These are phyloP conservation scores for Pleuronectes platessa DNA, from an alignment of 2,113 vertebrate species.

Conservation along the genomic window DNA sequence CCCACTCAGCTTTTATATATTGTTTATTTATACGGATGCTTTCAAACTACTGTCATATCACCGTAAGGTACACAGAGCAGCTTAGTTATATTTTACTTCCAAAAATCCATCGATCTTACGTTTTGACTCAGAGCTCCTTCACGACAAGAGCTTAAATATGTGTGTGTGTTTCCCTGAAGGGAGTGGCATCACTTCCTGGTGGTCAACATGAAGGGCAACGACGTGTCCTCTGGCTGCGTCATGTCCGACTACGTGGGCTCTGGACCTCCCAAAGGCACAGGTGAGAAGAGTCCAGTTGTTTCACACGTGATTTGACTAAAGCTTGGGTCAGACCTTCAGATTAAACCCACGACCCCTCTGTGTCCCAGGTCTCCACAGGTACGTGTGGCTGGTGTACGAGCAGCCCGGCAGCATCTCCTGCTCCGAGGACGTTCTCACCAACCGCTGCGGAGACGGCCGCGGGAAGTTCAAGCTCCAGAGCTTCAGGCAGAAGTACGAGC, in stretches of 20 bases:
- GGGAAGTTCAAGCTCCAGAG: conserved; percentile 89
- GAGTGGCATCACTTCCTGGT: conserved; percentile 98
- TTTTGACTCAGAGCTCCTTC: too few species aligned
- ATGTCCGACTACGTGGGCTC: conserved; percentile 94
- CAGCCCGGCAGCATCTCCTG: conserved; percentile 86
- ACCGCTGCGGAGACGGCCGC: conserved; percentile 89
- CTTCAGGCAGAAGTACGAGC: conserved; percentile 91
- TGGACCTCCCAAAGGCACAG: conserved; percentile 92
- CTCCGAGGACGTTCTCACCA: conserved; percentile 86
- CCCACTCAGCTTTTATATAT: too few species aligned
- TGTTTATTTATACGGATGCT: too few species aligned
- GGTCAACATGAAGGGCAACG: conserved; percentile 95
- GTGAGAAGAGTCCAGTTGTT: conserved; percentile 68
- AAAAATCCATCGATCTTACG: too few species aligned
- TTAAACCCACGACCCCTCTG: neutral
- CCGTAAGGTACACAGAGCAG: too few species aligned
- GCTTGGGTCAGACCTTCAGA: too few species aligned
- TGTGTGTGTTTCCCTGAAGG: conserved; percentile 65
- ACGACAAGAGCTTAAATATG: too few species aligned
- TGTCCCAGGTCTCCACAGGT: conserved; percentile 90
- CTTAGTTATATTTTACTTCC: too few species aligned
- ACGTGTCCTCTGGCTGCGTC: conserved; percentile 86
- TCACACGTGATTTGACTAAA: too few species aligned
- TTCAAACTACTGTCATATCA: too few species aligned
- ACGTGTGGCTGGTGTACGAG: conserved; percentile 96